Conservation (phyloP, 2,888 invertebrate species). For the Drosophila birchii region DNA sequence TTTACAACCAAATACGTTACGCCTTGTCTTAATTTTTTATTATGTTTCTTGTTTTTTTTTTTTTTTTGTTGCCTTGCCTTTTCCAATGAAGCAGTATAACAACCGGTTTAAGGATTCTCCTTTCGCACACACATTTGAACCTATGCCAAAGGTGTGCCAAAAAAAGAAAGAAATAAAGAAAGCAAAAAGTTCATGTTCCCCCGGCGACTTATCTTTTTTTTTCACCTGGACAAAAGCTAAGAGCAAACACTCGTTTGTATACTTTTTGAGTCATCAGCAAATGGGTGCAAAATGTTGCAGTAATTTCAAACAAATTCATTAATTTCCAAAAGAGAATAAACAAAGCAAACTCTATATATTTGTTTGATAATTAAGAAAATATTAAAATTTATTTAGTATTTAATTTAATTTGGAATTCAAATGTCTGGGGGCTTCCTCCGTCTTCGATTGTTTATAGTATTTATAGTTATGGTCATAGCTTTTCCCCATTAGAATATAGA, state of each 20-base stretch:
- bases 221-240: constrained; percentile 6
- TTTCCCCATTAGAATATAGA: neutral
- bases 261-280: constrained; percentile 7
- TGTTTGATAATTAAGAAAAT: neutral
- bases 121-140: constrained; percentile 24
- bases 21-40: constrained; percentile 2
- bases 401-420: neutral
- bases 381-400: neutral
- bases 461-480: neutral
- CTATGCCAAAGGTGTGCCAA: constrained; percentile 30
- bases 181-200: constrained; percentile 5
- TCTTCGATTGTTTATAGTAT: neutral
- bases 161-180: neutral
- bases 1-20: neutral
- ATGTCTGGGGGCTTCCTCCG: too few relatives aligned
- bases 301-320: neutral
- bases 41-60: neutral
- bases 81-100: constrained; percentile 2
- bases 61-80: neutral
- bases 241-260: neutral
- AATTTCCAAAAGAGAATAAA: too few relatives aligned
- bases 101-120: constrained; percentile 60
- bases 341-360: neutral
- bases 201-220: neutral
- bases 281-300: constrained; percentile 2